Conservation (phyloP, 2,888 invertebrate species). For the Eustalomyia histrio region DNA sequence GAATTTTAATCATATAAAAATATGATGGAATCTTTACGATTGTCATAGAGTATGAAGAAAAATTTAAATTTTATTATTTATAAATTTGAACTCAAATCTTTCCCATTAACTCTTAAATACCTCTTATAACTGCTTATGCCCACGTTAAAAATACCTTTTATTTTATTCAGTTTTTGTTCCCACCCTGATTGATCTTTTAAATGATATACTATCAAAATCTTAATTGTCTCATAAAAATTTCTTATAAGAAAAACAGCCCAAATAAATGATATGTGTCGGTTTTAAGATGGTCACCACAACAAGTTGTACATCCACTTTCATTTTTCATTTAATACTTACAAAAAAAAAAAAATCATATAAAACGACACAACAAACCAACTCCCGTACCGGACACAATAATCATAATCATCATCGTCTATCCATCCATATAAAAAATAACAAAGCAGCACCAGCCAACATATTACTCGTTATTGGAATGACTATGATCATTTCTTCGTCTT, state of each 20-base stretch:
- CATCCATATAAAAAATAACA: conserved; percentile 23
- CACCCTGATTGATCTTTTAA: conserved; percentile 53
- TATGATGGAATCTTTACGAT: no score
- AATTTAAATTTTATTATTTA: no score
- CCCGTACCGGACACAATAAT: conserved; percentile 58
- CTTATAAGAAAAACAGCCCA: conserved; percentile 16
- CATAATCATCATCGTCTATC: conserved; percentile 36
- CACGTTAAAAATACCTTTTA: background rate
- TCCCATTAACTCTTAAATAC: no score
- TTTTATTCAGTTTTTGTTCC: conserved; percentile 41
- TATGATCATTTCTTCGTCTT: conserved; percentile 30
- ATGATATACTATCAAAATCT: conserved; percentile 40
- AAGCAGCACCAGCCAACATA: conserved; percentile 3
- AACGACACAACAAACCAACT: conserved; percentile 16
- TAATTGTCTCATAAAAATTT: conserved; percentile 62
- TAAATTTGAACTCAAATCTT: no score
- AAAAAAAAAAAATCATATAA: conserved; percentile 19
- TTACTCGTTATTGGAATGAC: background rate
- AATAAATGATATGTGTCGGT: conserved; percentile 45
- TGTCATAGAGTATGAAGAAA: no score
- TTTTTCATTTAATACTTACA: conserved; percentile 69
- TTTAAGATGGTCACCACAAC: conserved; percentile 50
- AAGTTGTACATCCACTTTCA: conserved; percentile 71
- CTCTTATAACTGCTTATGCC: no score
- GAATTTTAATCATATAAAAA: no score